Conservation (phyloP, 2,113 vertebrate genomes). For the Ovis canadensis region DNA sequence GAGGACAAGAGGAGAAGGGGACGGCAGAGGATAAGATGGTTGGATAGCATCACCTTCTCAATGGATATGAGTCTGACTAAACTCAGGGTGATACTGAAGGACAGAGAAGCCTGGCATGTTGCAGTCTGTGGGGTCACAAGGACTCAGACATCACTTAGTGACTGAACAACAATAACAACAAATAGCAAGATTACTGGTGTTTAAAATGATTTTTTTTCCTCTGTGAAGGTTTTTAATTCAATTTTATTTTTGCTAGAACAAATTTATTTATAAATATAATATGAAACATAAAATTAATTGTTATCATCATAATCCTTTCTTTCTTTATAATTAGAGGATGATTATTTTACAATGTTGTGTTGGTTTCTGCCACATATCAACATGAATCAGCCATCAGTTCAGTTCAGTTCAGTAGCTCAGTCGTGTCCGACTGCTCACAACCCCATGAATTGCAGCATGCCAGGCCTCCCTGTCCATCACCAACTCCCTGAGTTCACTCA, state of each 20-base stretch:
- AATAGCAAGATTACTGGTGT: background rate
- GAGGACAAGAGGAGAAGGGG: background rate
- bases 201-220: background rate
- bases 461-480: too few species aligned
- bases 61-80: background rate
- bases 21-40: background rate
- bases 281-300: background rate
- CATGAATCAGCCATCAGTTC: background rate
- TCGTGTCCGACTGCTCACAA: accelerated
- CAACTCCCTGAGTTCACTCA: too few species aligned
- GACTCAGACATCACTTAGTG: background rate
- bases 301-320: background rate
- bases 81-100: background rate
- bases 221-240: background rate
- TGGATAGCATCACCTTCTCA: background rate
- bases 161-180: background rate
- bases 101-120: background rate
- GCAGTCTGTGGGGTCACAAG: background rate
- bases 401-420: too few species aligned
- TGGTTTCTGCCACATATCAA: background rate
- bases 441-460: accelerated
- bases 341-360: background rate
- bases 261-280: background rate
- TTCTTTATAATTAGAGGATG: background rate
- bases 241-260: background rate